Conservation (phyloP, 2,113 vertebrate species). For the Etheostoma spectabile region DNA sequence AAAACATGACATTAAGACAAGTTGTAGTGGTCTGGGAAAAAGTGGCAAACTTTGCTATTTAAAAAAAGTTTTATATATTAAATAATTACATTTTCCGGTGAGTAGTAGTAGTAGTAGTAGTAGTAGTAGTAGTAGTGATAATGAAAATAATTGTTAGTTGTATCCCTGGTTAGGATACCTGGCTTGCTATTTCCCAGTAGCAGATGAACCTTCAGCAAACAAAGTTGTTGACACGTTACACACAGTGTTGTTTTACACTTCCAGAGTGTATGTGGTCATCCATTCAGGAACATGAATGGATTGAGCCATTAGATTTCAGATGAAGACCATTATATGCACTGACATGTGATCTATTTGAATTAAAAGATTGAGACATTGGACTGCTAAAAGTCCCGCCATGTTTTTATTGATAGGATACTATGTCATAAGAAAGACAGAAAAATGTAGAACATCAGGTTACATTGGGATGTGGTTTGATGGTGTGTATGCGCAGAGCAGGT, state of each 20-base stretch:
- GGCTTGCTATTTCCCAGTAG: background rate
- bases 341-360: background rate
- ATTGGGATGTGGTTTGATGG: background rate
- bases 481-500: background rate
- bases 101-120: background rate
- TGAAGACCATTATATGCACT: background rate
- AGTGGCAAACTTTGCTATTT: too few relatives aligned
- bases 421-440: background rate
- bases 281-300: background rate
- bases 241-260: background rate
- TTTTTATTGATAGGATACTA: background rate
- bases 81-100: background rate
- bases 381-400: background rate
- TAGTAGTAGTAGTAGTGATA: too few relatives aligned
- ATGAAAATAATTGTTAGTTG: background rate
- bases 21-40: background rate
- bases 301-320: background rate
- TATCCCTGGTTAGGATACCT: background rate
- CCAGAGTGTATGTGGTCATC: background rate
- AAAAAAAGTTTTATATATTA: background rate
- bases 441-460: background rate
- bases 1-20: background rate
- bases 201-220: background rate
- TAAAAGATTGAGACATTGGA: background rate
- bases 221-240: background rate